Evolutionary conservation across 2,113 vertebrate genomes (phyloP), one percentile per base, ranked within the genome.

Genomic region (Sigmodon hispidus): DNA sequence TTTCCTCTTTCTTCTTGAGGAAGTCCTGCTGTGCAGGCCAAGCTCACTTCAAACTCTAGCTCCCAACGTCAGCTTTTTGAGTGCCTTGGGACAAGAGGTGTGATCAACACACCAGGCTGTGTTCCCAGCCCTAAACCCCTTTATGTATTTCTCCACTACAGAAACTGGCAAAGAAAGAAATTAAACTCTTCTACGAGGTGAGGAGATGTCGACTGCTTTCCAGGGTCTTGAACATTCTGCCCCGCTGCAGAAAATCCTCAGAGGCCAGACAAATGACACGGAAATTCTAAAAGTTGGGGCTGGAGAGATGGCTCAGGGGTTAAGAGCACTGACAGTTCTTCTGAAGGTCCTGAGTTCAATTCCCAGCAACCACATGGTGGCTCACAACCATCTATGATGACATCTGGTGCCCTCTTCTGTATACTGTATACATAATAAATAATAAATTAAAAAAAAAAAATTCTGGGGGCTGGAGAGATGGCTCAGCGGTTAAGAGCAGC

Each of bases 131-230:
- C 75, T 63, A 45, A 59, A 15, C 40, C 50, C 63, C 50, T 57
- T 15, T 2, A 40, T 81, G 45, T 50, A 48, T 45, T 21, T 29
- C 67, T 13, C 16, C 59, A 55, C 29, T 10, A 17, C 59, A 76
- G 52, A 89, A 93, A 91, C 31, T 43, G n/a, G 59, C 16, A 94
- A 65, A 73, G 65, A 84, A 40, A 22, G 24, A 75, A 87, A 89
- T 63, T 22, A 43, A 50, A 31, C 22, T 83, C 57, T 80, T 8
- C 75, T 40, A 87, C 36, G 50, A 69, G 36, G 36, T 55, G 24
- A 48, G 79, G 94, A 65, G 40, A 83, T 5, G 70, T 59, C 16
- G 16, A 21, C n/a, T 63, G 80, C 40, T 85, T 92, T 80, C 63
- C 77, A n/a, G 17, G 24, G 31, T 57, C 22, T 50, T 40, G 36